phyloP scores from a whole-genome alignment of 2,113 vertebrate genomes.

The Peromyscus leucopus region DNA sequence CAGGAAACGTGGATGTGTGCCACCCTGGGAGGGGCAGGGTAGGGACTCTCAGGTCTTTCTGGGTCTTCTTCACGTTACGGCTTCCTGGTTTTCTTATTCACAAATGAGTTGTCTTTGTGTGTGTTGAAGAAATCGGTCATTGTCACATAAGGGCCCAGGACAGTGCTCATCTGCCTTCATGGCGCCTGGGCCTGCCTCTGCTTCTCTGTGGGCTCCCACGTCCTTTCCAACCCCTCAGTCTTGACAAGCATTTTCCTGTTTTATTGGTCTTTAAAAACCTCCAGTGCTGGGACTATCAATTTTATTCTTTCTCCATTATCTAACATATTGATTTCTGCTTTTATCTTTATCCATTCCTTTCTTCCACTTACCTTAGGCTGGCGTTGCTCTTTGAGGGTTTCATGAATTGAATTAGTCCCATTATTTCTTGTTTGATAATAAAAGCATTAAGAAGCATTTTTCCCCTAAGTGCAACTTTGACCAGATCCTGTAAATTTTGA shows the following conservation, averaged over 20 bases:
- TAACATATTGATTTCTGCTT: constrained; percentile 64
- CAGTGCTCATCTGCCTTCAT: rapidly evolving
- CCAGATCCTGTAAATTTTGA: constrained; percentile 71
- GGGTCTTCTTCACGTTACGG: not conserved
- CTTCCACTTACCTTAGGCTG: constrained; percentile 64
- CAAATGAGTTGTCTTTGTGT: not conserved
- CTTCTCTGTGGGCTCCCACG: not conserved
- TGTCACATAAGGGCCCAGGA: not conserved
- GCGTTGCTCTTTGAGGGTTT: constrained; percentile 55
- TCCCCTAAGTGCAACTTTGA: constrained; percentile 63
- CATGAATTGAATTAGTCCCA: constrained; percentile 69
- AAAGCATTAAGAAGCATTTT: constrained; percentile 67
- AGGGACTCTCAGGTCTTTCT: not conserved
- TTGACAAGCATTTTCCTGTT: constrained; percentile 9
- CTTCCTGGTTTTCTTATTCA: not conserved
- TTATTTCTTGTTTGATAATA: constrained; percentile 75
- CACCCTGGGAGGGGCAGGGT: not conserved
- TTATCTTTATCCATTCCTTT: constrained; percentile 69
- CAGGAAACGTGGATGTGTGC: not conserved
- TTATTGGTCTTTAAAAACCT: constrained; percentile 60
- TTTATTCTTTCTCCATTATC: constrained; percentile 62
- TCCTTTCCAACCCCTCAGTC: not conserved
- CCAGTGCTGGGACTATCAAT: constrained; percentile 6
- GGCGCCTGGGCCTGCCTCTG: not conserved
- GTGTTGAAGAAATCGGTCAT: not conserved